These are phyloP conservation scores for Pseudochirops corinnae DNA, from an alignment of 2,797 vertebrate genomes.

Conservation along the genomic window DNA sequence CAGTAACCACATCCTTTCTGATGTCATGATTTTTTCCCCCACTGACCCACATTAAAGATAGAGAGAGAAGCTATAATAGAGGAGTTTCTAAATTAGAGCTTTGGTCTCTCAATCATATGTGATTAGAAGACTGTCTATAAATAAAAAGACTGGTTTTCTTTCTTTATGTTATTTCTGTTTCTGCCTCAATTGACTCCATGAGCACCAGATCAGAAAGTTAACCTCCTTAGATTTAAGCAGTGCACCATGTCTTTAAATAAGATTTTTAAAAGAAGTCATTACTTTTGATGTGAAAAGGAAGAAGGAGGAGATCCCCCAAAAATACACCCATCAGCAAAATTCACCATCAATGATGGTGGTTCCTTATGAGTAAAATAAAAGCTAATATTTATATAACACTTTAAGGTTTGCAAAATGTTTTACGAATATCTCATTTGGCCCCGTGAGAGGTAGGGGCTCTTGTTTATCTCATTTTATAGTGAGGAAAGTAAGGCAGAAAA, in stretches of 20 bases:
- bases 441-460: not conserved
- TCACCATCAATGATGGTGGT: not conserved
- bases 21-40: slow-evolving; percentile 78
- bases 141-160: slow-evolving; percentile 68
- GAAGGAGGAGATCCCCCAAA: not conserved
- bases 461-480: not conserved
- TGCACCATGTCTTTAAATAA: slow-evolving; percentile 40
- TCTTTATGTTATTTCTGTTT: slow-evolving; percentile 51
- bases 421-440: not conserved
- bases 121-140: slow-evolving; percentile 75
- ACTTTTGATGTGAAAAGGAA: slow-evolving; percentile 1
- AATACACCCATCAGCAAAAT: not conserved
- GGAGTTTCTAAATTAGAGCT: slow-evolving; percentile 81
- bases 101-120: slow-evolving; percentile 62
- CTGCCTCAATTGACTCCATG: slow-evolving; percentile 27
- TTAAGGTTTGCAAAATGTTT: not conserved
- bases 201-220: slow-evolving; percentile 50
- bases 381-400: not conserved
- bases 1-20: slow-evolving; percentile 63
- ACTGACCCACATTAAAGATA: slow-evolving; percentile 78
- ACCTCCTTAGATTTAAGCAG: slow-evolving; percentile 45
- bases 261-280: not conserved
- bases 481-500: not conserved
- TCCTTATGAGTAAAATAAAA: not conserved
- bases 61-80: slow-evolving; percentile 78